Evolutionary conservation across 2,888 invertebrate species (phyloP).

Genomic region (Tinea semifulvella): DNA sequence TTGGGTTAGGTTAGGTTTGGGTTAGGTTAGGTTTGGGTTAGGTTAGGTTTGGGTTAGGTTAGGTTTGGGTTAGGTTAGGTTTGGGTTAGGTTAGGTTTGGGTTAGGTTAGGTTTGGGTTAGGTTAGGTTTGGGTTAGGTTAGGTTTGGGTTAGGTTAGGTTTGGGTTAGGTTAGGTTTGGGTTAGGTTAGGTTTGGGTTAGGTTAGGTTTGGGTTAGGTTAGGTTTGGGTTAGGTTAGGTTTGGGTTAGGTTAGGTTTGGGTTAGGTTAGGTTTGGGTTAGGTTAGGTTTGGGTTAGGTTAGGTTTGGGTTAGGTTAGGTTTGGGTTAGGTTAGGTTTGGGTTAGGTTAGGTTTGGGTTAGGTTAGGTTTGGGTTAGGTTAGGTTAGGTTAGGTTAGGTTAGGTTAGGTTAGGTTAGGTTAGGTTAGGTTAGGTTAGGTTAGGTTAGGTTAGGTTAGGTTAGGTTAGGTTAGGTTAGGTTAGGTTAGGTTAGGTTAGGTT

Average conservation of each 20-base stretch:
- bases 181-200: neutral
- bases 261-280: neutral
- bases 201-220: neutral
- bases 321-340: neutral
- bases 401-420: conserved; percentile 15
- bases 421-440: conserved; percentile 15
- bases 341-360: neutral
- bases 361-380: conserved; percentile 14
- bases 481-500: conserved; percentile 16
- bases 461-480: conserved; percentile 16
- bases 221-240: neutral
- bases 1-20: neutral
- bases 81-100: neutral
- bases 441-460: conserved; percentile 16
- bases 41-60: neutral
- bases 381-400: conserved; percentile 15
- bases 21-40: neutral
- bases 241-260: neutral
- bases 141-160: neutral
- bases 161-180: neutral
- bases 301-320: neutral
- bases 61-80: neutral
- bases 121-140: neutral
- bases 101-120: neutral
- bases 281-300: neutral